A percentile compares a stretch with the other conserved stretches of the same genome.
Evolutionary conservation across 2,113 vertebrate species (phyloP).

Genomic region (Cavia aperea): DNA sequence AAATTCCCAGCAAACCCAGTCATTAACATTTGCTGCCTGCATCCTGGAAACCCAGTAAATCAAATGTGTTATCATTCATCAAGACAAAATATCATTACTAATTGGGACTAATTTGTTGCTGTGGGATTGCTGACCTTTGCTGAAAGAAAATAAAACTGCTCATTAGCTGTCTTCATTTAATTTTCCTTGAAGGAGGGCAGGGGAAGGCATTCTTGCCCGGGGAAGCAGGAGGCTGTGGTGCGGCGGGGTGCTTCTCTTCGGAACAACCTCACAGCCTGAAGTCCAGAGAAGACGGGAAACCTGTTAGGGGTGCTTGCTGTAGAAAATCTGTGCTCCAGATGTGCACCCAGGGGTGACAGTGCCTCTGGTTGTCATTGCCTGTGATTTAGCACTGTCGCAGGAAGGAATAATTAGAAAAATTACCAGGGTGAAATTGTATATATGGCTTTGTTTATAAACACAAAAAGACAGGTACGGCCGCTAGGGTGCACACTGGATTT

Average conservation of each 20-base stretch:
- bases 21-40: constrained; percentile 84
- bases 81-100: constrained; percentile 85
- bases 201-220: constrained; percentile 42
- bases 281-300: not conserved
- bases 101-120: constrained; percentile 86
- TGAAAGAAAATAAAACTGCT: constrained; percentile 76
- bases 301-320: not conserved
- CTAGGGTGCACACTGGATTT: not conserved
- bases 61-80: constrained; percentile 81
- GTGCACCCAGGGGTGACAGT: not conserved
- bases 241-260: not conserved
- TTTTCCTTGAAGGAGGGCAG: constrained; percentile 64
- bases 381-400: constrained; percentile 33
- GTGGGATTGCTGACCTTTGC: constrained; percentile 78
- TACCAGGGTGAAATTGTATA: constrained; percentile 44
- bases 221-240: not conserved
- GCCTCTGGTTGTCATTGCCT: not conserved
- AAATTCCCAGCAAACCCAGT: constrained; percentile 82
- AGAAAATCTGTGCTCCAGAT: not conserved
- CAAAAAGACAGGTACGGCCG: not conserved
- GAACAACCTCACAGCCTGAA: not conserved
- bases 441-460: constrained; percentile 9
- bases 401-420: constrained; percentile 44
- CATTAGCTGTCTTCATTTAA: constrained; percentile 74
- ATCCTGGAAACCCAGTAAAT: constrained; percentile 82